Conservation (phyloP, 1,140 invertebrate species). For the Papilio polytes region DNA sequence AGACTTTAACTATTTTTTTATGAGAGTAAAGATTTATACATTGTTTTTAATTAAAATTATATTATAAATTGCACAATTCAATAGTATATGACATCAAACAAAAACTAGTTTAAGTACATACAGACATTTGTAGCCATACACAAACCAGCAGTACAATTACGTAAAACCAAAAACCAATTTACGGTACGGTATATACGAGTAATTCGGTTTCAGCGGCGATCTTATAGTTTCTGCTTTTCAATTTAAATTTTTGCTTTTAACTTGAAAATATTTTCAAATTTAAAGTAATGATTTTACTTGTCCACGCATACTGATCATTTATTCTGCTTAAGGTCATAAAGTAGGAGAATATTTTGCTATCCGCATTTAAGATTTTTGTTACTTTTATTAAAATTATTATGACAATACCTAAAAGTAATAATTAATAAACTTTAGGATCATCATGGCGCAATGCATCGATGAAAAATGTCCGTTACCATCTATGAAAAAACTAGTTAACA, state of each 20-base stretch:
- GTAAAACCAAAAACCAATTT: conserved; percentile 28
- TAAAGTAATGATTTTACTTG: not conserved
- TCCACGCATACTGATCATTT: not conserved
- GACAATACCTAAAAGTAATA: not conserved
- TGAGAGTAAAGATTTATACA: too few species aligned
- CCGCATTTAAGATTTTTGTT: not conserved
- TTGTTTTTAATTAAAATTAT: not conserved
- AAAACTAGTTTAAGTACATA: not conserved
- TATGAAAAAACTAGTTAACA: not conserved
- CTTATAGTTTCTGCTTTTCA: not conserved
- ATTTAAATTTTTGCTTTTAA: not conserved
- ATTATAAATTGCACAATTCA: not conserved
- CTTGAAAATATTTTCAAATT: not conserved
- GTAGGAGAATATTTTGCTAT: too few species aligned
- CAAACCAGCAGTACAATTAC: not conserved
- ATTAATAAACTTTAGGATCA: not conserved
- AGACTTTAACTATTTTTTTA: too few species aligned
- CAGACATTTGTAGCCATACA: not conserved
- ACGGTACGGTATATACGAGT: not conserved
- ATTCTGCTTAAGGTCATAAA: not conserved
- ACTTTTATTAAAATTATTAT: not conserved
- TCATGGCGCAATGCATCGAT: too few species aligned
- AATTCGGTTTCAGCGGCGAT: not conserved
- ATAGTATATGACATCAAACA: not conserved
- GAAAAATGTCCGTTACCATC: not conserved